phyloP scores from a whole-genome alignment of 2,797 vertebrate genomes.

The Rhodeus uyekii region DNA sequence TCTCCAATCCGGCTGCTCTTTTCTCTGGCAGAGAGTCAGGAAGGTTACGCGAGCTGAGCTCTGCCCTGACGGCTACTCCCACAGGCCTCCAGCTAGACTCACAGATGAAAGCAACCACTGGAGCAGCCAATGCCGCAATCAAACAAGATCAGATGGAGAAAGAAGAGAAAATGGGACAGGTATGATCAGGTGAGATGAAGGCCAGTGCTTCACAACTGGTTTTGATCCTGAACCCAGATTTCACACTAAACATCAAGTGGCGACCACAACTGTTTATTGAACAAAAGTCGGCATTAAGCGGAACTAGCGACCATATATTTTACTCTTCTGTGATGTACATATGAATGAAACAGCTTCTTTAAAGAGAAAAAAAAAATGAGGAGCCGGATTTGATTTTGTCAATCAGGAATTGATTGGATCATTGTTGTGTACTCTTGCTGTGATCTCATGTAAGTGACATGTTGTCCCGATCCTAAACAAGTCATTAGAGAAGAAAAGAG shows the following conservation, averaged over 20 bases:
- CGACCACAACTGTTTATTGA: neutral
- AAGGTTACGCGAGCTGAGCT: slow-evolving; percentile 66
- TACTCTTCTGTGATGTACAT: neutral
- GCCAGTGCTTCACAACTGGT: neutral
- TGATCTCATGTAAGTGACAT: neutral
- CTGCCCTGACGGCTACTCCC: slow-evolving; percentile 54
- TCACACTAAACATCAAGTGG: neutral
- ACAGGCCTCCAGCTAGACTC: slow-evolving; percentile 25
- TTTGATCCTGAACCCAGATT: neutral
- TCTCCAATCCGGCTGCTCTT: slow-evolving; percentile 62
- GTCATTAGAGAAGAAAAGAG: neutral
- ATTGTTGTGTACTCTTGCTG: neutral
- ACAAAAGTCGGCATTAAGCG: neutral
- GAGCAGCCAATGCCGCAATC: neutral
- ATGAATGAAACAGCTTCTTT: neutral
- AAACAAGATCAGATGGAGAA: slow-evolving; percentile 18
- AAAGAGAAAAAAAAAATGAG: neutral
- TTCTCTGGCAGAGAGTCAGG: slow-evolving; percentile 62
- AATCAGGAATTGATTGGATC: neutral
- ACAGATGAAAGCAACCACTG: slow-evolving; percentile 29
- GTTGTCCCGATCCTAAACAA: neutral
- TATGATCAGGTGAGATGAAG: slow-evolving; percentile 14
- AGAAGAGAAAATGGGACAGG: slow-evolving; percentile 48
- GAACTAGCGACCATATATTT: neutral
- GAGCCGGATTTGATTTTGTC: neutral